A percentile compares a stretch with the other conserved stretches of the same genome.
These are phyloP conservation scores for Poecilus cupreus DNA, from an alignment of 2,888 invertebrate genomes.

Conservation along the genomic window DNA sequence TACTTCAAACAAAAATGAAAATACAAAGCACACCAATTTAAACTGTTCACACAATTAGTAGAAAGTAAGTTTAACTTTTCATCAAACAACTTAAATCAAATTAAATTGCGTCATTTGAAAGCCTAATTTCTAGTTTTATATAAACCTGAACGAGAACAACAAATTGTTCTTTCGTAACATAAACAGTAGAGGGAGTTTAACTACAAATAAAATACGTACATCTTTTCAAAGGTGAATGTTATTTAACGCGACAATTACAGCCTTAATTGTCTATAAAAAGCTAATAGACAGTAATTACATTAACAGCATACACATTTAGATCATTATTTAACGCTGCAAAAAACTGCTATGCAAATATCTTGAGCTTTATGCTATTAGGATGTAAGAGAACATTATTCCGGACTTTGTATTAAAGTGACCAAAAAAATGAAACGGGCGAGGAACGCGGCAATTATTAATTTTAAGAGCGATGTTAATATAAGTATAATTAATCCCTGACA, in stretches of 20 bases:
- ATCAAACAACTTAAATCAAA: background rate
- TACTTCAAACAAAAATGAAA: too few relatives aligned
- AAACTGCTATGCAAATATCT: background rate
- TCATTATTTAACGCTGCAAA: background rate
- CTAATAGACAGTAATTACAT: conserved; percentile 46
- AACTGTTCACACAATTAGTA: too few relatives aligned
- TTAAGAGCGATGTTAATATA: conserved; percentile 8
- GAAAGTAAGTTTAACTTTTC: too few relatives aligned
- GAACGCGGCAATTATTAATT: conserved; percentile 29
- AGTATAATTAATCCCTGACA: conserved; percentile 36
- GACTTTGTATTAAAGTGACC: background rate
- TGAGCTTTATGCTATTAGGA: background rate
- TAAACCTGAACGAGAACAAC: background rate
- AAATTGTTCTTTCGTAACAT: background rate
- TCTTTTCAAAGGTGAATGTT: conserved; percentile 13
- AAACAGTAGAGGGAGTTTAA: background rate
- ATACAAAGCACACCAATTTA: too few relatives aligned
- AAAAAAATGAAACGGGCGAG: background rate
- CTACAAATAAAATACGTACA: background rate
- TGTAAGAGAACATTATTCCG: background rate
- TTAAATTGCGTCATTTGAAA: background rate
- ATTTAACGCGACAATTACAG: conserved; percentile 15
- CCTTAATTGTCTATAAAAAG: conserved; percentile 38
- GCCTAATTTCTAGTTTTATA: background rate
- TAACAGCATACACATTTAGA: background rate